Conservation (phyloP, 92 coral and sea anemone genomes). For the Pocillopora grandis region DNA sequence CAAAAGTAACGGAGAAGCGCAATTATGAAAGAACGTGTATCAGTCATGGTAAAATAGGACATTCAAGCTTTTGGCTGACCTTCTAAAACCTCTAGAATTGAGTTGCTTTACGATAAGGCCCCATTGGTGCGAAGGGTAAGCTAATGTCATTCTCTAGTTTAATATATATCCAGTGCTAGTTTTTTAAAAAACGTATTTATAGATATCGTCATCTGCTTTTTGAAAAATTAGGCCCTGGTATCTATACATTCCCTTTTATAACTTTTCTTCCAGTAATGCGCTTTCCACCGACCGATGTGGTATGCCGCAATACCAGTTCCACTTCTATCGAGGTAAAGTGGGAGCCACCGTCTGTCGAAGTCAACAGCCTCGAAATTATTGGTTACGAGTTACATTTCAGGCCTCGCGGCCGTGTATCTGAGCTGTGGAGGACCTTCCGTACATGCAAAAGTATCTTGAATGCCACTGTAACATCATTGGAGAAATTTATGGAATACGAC, state of each 20-base stretch:
- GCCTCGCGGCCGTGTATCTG: neutral
- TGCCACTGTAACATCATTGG: neutral
- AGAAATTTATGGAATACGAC: slow-evolving; percentile 38
- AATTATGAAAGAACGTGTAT: no score
- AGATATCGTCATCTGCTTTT: neutral
- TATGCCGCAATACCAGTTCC: slow-evolving; percentile 12
- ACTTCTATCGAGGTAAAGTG: neutral
- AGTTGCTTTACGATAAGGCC: no score
- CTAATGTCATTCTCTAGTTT: neutral
- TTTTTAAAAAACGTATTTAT: neutral
- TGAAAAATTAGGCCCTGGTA: no score
- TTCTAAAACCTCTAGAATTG: no score
- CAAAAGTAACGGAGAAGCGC: no score
- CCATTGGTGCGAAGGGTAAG: no score
- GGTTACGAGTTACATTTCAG: slow-evolving; percentile 5
- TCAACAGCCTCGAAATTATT: neutral
- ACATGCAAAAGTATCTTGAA: slow-evolving; percentile 8
- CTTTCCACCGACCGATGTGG: slow-evolving; percentile 1
- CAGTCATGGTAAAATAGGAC: no score
- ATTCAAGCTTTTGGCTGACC: no score
- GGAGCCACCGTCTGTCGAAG: neutral
- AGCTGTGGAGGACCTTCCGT: neutral
- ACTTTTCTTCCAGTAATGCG: neutral
- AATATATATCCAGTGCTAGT: neutral
- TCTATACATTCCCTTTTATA: neutral